Percentiles rank a stretch among this genome's conserved stretches.
Conservation (phyloP, 1,140 invertebrate genomes). For the Meloidogyne exigua region DNA sequence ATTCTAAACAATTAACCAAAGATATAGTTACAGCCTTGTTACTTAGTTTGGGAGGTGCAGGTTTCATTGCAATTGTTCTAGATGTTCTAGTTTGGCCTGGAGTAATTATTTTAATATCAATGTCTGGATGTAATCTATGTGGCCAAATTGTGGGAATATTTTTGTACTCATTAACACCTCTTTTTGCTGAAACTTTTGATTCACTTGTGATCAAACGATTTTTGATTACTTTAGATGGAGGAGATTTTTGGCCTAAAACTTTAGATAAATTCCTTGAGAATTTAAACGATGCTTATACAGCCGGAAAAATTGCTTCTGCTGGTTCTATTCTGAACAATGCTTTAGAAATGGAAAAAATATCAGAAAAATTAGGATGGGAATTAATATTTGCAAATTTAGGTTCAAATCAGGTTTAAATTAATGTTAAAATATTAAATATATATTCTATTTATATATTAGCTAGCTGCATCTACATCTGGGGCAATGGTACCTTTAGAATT, state of each 20-base stretch:
- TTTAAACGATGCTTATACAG: neutral
- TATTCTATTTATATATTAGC: neutral
- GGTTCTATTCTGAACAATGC: constrained; percentile 22
- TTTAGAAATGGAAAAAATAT: neutral
- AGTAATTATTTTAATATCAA: neutral
- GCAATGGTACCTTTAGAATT: constrained; percentile 24
- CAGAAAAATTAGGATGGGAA: neutral
- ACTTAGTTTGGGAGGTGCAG: constrained; percentile 5
- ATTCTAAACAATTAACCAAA: neutral
- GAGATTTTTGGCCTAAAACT: neutral
- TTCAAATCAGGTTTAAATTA: neutral
- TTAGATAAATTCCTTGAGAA: constrained; percentile 9
- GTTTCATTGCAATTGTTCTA: constrained; percentile 6
- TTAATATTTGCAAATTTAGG: neutral
- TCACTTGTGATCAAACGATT: constrained; percentile 23
- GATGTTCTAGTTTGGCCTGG: neutral
- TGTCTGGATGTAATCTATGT: neutral
- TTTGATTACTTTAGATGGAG: neutral
- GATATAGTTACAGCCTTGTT: neutral
- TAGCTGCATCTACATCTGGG: neutral
- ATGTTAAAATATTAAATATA: no score
- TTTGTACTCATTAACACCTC: constrained; percentile 13
- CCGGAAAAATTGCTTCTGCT: neutral
- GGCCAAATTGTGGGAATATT: neutral
- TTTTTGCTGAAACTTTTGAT: constrained; percentile 24